Evolutionary conservation across 2,797 vertebrate species (phyloP), one percentile per base, ranked within the genome.

Genomic region (Triplophysa yarkandensis): DNA sequence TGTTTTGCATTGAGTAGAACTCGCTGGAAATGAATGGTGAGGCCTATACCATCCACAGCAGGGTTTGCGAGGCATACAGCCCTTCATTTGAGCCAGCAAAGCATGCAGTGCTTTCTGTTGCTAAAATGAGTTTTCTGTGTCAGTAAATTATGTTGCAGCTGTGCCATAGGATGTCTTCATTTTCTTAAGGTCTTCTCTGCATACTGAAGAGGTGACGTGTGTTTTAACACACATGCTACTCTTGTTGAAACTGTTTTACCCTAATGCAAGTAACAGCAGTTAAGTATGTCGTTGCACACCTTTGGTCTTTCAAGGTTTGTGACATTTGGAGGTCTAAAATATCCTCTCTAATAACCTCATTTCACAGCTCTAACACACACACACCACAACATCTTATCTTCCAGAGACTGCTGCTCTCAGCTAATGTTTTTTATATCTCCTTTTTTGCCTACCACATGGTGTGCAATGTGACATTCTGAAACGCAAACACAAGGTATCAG

Each of bases 251-350:
- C 27, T 34, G 23, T 64, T 70, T 63, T 69, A 58, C 36, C 10
- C 10, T 63, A 39, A 27, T 61, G 41, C 21, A 25, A 25, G 4
- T 48, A 21, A 36, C 63, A 27, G 28, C 17, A 43, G 36, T 58
- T 11, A 7, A 61, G n/a, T n/a, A n/a, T n/a, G n/a, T n/a, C n/a
- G n/a, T n/a, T n/a, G n/a, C 17, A 71, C 62, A 63, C n/a, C 41
- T 66, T 23, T 16, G 8, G 41, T 8, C 19, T n/a, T 28, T 36
- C 14, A n/a, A 50, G 61, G 25, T 60, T 55, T 52, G 61, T 57
- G 41, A 52, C 76, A 64, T 66, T 68, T 81, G 46, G 17, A 66
- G 28, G 19, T 52, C 57, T 60, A 44, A 71, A 75, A 74, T 68
- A 63, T 81, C 16, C 39, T 25, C 30, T 58, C 61, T 44, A 39